These are phyloP conservation scores for Hylomyscus alleni DNA, from an alignment of 2,797 vertebrate genomes.

Conservation along the genomic window DNA sequence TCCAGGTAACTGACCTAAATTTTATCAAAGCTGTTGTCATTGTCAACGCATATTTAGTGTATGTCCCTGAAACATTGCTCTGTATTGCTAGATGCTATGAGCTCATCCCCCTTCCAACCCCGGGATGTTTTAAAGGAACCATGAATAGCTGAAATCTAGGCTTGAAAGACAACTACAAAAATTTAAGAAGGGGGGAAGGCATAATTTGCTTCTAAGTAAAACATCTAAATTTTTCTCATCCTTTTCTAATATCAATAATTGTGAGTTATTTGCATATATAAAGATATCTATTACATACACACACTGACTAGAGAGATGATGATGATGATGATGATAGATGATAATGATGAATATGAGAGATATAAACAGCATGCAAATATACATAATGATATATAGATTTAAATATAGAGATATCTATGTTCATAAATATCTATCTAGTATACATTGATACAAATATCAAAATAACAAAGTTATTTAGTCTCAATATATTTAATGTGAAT, in stretches of 20 bases:
- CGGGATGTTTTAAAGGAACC: conserved; percentile 50
- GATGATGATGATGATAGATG: background rate
- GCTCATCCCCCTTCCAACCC: background rate
- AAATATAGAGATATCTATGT: background rate
- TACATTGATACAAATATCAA: background rate
- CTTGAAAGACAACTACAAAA: conserved; percentile 4
- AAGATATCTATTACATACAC: background rate
- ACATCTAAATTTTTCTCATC: conserved; percentile 10
- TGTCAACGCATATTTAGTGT: conserved; percentile 27
- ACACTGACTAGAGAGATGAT: background rate
- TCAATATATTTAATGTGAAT: background rate
- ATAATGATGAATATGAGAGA: background rate
- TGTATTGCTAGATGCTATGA: background rate
- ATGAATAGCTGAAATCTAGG: conserved; percentile 41
- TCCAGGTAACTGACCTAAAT: conserved; percentile 42
- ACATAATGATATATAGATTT: background rate
- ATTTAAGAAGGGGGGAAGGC: background rate
- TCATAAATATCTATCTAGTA: background rate
- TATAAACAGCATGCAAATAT: conserved; percentile 32
- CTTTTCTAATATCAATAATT: conserved; percentile 49
- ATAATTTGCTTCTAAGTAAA: conserved; percentile 46
- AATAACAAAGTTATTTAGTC: background rate
- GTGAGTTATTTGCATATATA: conserved; percentile 39
- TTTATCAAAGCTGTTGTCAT: background rate
- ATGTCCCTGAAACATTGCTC: background rate